A percentile compares a stretch with the other conserved stretches of the same genome.
Conservation (phyloP, 1,140 invertebrate genomes). For the Dinothrombium tinctorium region DNA sequence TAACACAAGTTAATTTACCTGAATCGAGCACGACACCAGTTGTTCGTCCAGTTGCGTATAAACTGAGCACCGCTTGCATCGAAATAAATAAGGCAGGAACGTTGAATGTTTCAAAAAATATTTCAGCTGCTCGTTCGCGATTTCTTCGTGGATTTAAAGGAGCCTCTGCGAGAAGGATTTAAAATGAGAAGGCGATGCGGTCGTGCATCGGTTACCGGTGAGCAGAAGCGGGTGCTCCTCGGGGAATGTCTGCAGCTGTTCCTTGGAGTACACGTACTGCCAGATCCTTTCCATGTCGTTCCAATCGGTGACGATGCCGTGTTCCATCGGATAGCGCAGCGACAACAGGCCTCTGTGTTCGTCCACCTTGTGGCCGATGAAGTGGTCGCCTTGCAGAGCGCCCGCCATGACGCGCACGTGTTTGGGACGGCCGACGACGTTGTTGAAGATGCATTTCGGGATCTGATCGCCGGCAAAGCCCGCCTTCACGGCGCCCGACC, state of each 20-base stretch:
- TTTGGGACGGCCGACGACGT: slow-evolving; percentile 96
- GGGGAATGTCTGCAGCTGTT: slow-evolving; percentile 87
- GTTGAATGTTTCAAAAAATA: slow-evolving; percentile 98
- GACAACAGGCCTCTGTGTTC: slow-evolving; percentile 86
- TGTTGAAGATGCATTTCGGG: slow-evolving; percentile 97
- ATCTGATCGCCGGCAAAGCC: slow-evolving; percentile 98
- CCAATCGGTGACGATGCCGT: slow-evolving; percentile 98
- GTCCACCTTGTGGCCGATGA: slow-evolving; percentile 40
- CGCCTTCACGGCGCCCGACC: slow-evolving; percentile 96
- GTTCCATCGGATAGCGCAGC: slow-evolving; percentile 97
- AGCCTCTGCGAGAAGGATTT: slow-evolving; percentile 75
- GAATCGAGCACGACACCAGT: slow-evolving; percentile 94
- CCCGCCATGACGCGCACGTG: slow-evolving; percentile 97
- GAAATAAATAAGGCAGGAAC: slow-evolving; percentile 94
- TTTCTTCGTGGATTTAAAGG: slow-evolving; percentile 89
- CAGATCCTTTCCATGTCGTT: slow-evolving; percentile 99
- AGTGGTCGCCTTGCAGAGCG: slow-evolving; percentile 85
- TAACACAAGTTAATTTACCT: not conserved
- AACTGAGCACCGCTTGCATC: slow-evolving; percentile 96
- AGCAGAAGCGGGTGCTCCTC: slow-evolving; percentile 39
- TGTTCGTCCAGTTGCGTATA: slow-evolving; percentile 92
- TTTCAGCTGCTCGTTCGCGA: slow-evolving; percentile 89
- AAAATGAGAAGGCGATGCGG: not conserved
- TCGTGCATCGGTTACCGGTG: slow-evolving; percentile 17
- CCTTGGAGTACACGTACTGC: slow-evolving; percentile 90